Evolutionary conservation across 64 coral and sea anemone species (phyloP).

Genomic region (Porites lutea): DNA sequence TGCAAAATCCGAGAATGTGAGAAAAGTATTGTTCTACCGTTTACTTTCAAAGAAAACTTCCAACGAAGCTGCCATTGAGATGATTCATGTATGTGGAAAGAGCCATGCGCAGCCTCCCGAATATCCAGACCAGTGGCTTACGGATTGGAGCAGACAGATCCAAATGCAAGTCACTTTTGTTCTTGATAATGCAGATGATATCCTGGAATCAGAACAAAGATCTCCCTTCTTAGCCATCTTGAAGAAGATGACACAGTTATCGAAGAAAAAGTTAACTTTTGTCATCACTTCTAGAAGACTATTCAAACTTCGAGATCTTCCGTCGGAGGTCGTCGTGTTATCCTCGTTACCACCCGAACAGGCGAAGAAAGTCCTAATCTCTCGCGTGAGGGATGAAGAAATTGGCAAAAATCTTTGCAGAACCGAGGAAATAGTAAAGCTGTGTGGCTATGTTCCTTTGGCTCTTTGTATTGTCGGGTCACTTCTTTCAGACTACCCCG

Average conservation of each 20-base stretch:
- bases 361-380: background rate
- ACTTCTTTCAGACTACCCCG: slow-evolving; percentile 12
- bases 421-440: background rate
- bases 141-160: slow-evolving; percentile 32
- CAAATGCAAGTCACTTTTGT: slow-evolving; percentile 13
- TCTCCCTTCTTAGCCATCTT: slow-evolving; percentile 12
- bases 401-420: background rate
- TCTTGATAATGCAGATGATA: slow-evolving; percentile 35
- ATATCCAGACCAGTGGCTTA: slow-evolving; percentile 10
- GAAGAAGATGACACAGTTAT: slow-evolving; percentile 33
- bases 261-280: slow-evolving; percentile 32
- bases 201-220: slow-evolving; percentile 22
- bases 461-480: slow-evolving; percentile 55
- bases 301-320: background rate
- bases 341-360: background rate
- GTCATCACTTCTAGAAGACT: slow-evolving; percentile 28
- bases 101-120: background rate
- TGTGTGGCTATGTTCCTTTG: slow-evolving; percentile 51
- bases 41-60: slow-evolving; percentile 19
- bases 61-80: slow-evolving; percentile 4
- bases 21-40: slow-evolving; percentile 13
- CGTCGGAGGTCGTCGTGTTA: background rate
- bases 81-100: slow-evolving; percentile 1
- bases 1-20: background rate
- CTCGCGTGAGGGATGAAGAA: background rate